Evolutionary conservation across 2,888 invertebrate genomes (phyloP), one percentile per base, ranked within the genome.

Genomic region (Drosophila atripex): DNA sequence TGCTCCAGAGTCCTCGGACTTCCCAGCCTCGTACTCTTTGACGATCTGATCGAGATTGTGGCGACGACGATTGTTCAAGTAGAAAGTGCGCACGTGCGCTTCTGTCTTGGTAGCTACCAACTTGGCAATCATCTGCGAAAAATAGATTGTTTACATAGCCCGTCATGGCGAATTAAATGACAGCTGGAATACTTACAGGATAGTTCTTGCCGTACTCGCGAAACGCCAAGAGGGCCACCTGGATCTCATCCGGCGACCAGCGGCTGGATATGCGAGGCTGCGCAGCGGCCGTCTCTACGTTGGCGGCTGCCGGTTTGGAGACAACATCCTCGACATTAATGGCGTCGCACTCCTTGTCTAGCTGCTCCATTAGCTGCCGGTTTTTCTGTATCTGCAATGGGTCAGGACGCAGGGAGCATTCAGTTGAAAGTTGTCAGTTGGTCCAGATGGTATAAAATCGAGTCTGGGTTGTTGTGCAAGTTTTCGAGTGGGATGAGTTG

Each of bases 41-140:
- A 98, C 92, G 38, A 97, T 95, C 16, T 94, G 94, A 91, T 98
- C 98, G 76, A 98, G 93, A 92, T 97, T 97, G 92, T 96, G 97
- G 61, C 97, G 94, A 78, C 97, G 95, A 50, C 97, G 94, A 92
- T 98, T 97, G 90, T 97, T 97, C 8, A 96, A 94, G 92, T 97
- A 99, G 92, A 98, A 99, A 51, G 95, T 95, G 75, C 97, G 95
- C 47, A 99, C 94, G 90, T 98, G 98, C 52, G 96, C 95, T 92
- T 98, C 98, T 1, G 97, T 97, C 93, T 99, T 99, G 54, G 97
- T 99, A 71, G 98, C 98, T 76, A 99, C 94, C 11, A 97, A 95
- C 90, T 98, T 98, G 14, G 99, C 97, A 77, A 99, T 98, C 30
- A 97, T 97, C 92, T 97, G 94, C 91, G 6, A 32, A 14, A 14